Percentiles rank a stretch among this genome's conserved stretches.
phyloP scores from a whole-genome alignment of 2,797 vertebrate genomes.

The Smutsia gigantea region DNA sequence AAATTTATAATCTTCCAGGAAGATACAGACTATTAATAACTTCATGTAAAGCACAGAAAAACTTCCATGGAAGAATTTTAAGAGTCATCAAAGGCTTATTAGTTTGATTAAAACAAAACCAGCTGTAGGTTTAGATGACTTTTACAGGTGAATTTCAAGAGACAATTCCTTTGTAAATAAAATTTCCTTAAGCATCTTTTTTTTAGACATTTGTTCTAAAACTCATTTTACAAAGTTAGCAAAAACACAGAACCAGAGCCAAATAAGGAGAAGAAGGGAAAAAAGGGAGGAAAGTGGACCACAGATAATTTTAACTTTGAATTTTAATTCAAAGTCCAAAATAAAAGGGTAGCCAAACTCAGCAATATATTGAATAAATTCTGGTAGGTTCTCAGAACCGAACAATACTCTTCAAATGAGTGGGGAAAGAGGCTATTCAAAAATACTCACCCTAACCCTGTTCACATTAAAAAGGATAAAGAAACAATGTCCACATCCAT shows the following conservation, averaged over 20 bases:
- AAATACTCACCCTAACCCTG: background rate
- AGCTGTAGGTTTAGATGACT: background rate
- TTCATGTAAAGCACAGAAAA: slow-evolving; percentile 28
- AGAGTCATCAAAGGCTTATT: slow-evolving; percentile 20
- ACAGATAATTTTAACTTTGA: background rate
- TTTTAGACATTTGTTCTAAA: background rate
- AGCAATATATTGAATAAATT: background rate
- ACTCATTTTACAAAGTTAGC: background rate
- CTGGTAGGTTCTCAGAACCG: background rate
- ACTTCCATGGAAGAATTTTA: background rate
- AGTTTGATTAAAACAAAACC: slow-evolving; percentile 13
- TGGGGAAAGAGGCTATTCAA: background rate
- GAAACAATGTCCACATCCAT: background rate
- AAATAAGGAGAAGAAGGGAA: background rate
- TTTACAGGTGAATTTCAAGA: background rate
- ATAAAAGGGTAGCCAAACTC: background rate
- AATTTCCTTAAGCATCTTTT: background rate
- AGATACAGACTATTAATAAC: background rate
- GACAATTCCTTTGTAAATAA: background rate
- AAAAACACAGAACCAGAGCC: background rate
- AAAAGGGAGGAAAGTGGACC: background rate
- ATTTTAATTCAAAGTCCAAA: slow-evolving; percentile 25
- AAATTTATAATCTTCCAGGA: background rate
- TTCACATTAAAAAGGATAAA: background rate
- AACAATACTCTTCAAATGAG: slow-evolving; percentile 29